Base-by-base conservation (phyloP, 64 coral and sea anemone genomes). In the Dendronephthya gigantea region DNA sequence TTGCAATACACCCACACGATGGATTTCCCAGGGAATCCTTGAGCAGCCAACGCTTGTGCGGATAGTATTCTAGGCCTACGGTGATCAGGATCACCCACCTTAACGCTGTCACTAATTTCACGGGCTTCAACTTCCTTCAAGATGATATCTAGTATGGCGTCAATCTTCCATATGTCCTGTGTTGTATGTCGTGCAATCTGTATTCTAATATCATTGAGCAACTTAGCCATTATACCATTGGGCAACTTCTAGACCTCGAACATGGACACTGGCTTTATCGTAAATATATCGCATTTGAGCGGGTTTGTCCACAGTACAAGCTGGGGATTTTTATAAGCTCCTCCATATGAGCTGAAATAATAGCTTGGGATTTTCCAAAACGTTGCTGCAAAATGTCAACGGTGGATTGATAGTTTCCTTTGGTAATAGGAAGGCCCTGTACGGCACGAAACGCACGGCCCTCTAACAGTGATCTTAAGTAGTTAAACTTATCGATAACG, bases 401-500 rank as follows among this genome's bases (percentile, higher is more conserved):
- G 10, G 41, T 45, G 41, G 41, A 45, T 45, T 45, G 41, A 45
- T 45, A 45, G 41, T 45, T 45, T 3, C 4, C 41, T 45, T 5
- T 5, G 3, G 41, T 45, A 45, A 45, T 45, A 10, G 10, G 3
- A 10, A 45, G 41, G 41, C 41, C 41, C 41, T 45, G 41, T 45
- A 45, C 10, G 10, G 41, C 10, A 10, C 41, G 10, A 45, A 45
- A 10, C 4, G 41, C 41, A 45, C 41, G 41, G 41, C 41, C 41
- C 41, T 45, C 41, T 45, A 45, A 45, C 10, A 45, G 19, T 85
- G 41, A 59, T 7, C 10, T 45, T 10, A 45, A 10, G 11, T 86
- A 82, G 34, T 85, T 65, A 25, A 86, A 85, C 37, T 85, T 86
- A 17, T 85, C 83, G 48, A 90, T 90, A 49, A 45, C 81, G 7